Evolutionary conservation across 2,113 vertebrate species (phyloP).

Genomic region (Aspiorhynchus laticeps): DNA sequence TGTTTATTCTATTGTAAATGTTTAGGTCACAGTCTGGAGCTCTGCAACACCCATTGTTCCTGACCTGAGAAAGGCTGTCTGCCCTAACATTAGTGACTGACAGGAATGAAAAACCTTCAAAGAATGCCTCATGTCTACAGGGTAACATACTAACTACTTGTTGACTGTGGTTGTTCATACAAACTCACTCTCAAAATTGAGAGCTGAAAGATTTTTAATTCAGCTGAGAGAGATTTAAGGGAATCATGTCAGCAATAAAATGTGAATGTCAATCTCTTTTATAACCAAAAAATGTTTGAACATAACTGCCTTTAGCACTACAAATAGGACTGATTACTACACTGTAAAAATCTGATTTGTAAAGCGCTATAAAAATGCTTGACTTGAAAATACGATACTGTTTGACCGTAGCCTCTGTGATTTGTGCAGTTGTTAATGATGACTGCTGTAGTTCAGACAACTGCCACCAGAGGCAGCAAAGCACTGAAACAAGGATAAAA

Average conservation of each 20-base stretch:
- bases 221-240: background rate
- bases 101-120: background rate
- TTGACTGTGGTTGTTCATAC: background rate
- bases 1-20: background rate
- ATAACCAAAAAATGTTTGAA: background rate
- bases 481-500: background rate
- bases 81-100: background rate
- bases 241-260: no score
- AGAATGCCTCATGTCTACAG: background rate
- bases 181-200: background rate
- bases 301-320: background rate
- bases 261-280: background rate
- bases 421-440: background rate
- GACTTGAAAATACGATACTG: no score
- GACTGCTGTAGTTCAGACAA: background rate
- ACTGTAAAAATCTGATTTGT: no score
- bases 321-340: background rate
- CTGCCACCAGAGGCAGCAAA: slow-evolving; percentile 37
- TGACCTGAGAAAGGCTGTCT: background rate
- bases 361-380: no score
- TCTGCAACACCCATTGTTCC: background rate
- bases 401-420: no score
- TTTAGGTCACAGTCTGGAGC: background rate
- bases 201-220: background rate
- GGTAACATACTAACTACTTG: background rate